A percentile compares a stretch with the other conserved stretches of the same genome.
Conservation (phyloP, 2,113 vertebrate species). For the Phylloscopus whistleri region DNA sequence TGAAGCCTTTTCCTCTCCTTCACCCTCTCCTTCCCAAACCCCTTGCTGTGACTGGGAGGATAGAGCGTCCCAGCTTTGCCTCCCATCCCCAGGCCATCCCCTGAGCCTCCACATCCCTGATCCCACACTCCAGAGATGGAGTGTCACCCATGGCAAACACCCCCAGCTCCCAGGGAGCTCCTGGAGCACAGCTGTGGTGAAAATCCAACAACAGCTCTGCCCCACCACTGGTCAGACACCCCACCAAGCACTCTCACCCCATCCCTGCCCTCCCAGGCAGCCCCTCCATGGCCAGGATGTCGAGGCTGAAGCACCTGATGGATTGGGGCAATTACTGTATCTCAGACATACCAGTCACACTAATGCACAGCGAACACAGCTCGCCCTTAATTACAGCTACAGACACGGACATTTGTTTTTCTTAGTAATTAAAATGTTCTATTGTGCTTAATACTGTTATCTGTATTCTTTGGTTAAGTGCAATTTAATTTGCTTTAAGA, state of each 20-base stretch:
- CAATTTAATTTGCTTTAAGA: conserved; percentile 62
- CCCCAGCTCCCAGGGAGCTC: no score
- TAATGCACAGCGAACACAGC: conserved; percentile 35
- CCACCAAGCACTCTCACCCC: neutral
- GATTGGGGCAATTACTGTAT: conserved; percentile 48
- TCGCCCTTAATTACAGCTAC: conserved; percentile 57
- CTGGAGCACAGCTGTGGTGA: neutral
- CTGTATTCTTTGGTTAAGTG: conserved; percentile 47
- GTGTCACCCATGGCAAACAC: neutral
- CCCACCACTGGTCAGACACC: neutral
- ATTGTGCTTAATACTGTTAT: conserved; percentile 58
- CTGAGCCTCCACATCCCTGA: neutral
- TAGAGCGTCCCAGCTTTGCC: neutral
- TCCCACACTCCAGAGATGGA: neutral
- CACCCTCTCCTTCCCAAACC: neutral
- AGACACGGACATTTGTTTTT: conserved; percentile 43
- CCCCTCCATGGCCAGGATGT: neutral
- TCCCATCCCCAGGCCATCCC: rapidly evolving
- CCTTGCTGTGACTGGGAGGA: neutral
- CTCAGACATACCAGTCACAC: conserved; percentile 41
- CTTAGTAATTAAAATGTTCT: conserved; percentile 63
- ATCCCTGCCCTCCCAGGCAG: neutral
- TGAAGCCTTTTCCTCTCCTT: neutral
- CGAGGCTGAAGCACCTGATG: conserved; percentile 28
- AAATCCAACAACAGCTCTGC: neutral